A percentile compares a stretch with the other conserved stretches of the same genome.
phyloP scores from a whole-genome alignment of 2,113 vertebrate species.

The Thomomys bottae region DNA sequence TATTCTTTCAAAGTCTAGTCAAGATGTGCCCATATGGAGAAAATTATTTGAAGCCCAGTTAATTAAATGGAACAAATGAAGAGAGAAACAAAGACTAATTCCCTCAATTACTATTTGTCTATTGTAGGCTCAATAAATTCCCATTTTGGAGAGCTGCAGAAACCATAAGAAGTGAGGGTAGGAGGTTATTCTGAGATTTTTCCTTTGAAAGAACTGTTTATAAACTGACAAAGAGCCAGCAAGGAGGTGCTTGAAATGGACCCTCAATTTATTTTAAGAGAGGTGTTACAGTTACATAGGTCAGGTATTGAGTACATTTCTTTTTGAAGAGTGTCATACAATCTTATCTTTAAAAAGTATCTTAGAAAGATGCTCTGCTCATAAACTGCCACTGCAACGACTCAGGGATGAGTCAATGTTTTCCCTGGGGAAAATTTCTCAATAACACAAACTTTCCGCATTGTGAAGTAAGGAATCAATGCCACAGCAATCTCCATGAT shows the following conservation, averaged over 20 bases:
- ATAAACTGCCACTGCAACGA: neutral
- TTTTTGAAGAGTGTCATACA: neutral
- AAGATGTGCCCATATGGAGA: neutral
- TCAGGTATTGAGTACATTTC: no score
- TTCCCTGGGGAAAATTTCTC: neutral
- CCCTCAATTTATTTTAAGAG: no score
- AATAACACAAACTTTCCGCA: neutral
- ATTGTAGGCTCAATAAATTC: neutral
- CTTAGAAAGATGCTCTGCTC: neutral
- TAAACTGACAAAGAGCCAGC: neutral
- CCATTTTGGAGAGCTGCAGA: neutral
- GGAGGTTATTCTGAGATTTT: neutral
- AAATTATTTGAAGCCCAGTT: neutral
- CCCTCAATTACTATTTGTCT: neutral
- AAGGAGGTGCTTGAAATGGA: neutral
- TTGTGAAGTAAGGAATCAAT: neutral
- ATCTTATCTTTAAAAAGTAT: neutral
- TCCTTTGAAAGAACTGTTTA: neutral
- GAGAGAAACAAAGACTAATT: neutral
- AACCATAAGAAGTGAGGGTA: accelerated
- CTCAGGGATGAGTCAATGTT: neutral
- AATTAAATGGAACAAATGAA: neutral
- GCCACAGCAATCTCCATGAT: neutral
- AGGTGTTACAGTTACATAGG: no score
- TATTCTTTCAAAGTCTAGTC: neutral